Conservation (phyloP, 2,888 invertebrate genomes). For the Flabesymbios commensalis region DNA sequence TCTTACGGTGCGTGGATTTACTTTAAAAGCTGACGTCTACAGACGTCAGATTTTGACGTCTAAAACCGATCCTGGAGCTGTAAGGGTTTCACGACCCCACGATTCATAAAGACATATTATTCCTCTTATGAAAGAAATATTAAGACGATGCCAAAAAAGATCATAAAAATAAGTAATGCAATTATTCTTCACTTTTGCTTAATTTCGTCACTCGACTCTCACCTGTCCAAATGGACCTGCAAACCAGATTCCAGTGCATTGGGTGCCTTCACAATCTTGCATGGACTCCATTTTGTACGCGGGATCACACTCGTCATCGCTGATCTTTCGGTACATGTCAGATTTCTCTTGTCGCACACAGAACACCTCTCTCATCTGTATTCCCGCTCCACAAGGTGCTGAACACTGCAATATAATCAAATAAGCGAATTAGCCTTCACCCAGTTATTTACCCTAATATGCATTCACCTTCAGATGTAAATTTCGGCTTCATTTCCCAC, state of each 20-base stretch:
- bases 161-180: background rate
- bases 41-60: background rate
- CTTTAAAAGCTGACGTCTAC: no score
- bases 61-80: no score
- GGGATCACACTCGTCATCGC: conserved; percentile 25
- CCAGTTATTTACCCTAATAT: no score
- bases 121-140: background rate
- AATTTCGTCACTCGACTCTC: no score
- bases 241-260: conserved; percentile 77
- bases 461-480: no score
- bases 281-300: conserved; percentile 11
- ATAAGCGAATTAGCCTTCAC: no score
- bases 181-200: no score
- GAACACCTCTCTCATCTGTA: conserved; percentile 47
- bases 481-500: no score
- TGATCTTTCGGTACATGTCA: conserved; percentile 4
- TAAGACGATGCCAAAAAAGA: background rate
- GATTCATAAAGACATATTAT: background rate
- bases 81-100: background rate
- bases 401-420: conserved; percentile 46
- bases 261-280: conserved; percentile 22
- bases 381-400: conserved; percentile 52
- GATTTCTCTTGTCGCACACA: conserved; percentile 50
- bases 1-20: no score
- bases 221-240: conserved; percentile 75